Conservation (phyloP, 2,888 invertebrate genomes). For the Himalopsyche kuldschensis region DNA sequence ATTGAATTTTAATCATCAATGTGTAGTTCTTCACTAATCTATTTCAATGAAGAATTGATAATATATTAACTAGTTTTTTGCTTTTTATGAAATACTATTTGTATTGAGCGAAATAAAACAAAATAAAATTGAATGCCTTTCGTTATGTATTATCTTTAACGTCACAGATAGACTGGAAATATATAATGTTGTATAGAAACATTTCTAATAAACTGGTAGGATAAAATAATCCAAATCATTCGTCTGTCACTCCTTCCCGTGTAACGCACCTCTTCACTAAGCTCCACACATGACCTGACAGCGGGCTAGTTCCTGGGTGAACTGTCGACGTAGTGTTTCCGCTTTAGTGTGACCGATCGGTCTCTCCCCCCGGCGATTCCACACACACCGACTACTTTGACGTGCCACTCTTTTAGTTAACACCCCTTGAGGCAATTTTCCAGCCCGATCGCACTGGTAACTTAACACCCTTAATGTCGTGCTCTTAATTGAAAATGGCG, state of each 20-base stretch:
- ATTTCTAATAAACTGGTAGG: no score
- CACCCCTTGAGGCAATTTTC: neutral
- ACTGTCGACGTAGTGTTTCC: neutral
- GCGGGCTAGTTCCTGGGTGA: neutral
- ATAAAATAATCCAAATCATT: neutral
- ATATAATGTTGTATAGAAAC: no score
- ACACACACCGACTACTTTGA: neutral
- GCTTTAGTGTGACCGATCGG: neutral
- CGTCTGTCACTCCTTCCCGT: neutral
- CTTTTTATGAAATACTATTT: no score
- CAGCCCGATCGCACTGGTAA: neutral
- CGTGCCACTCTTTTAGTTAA: neutral
- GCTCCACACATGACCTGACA: neutral
- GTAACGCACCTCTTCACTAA: neutral
- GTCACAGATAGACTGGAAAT: no score
- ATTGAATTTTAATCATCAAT: no score
- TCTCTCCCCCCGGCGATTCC: neutral
- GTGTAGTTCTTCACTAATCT: no score
- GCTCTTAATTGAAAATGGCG: neutral
- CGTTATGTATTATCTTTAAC: no score
- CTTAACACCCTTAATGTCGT: neutral
- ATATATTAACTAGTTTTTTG: no score
- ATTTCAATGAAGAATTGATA: no score
- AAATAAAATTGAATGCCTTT: no score
- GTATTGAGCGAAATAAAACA: no score